These are phyloP conservation scores for Notolabrus celidotus DNA, from an alignment of 2,797 vertebrate species.

Conservation along the genomic window DNA sequence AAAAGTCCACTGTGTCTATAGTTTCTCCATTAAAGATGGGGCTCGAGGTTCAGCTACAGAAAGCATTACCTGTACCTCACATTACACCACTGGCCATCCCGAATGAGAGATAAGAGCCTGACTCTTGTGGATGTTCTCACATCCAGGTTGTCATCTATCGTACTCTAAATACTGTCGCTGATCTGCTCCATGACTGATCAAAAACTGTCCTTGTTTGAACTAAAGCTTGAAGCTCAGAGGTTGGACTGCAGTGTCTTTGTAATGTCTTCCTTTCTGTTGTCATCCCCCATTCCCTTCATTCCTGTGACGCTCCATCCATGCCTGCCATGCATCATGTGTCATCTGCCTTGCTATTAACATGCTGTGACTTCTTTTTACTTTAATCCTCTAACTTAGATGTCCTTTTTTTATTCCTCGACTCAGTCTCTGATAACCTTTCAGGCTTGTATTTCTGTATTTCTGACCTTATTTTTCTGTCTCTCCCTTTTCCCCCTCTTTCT, in stretches of 20 bases:
- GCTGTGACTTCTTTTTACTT: constrained; percentile 75
- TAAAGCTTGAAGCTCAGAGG: constrained; percentile 43
- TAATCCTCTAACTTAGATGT: constrained; percentile 82
- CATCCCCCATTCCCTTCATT: constrained; percentile 37
- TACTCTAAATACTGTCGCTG: constrained; percentile 22
- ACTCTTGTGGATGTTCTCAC: constrained; percentile 35
- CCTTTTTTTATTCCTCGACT: constrained; percentile 73
- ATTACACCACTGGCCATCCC: constrained; percentile 66
- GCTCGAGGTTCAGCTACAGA: constrained; percentile 1
- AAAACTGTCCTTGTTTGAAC: constrained; percentile 11
- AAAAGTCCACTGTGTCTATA: not conserved
- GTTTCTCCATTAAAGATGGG: constrained; percentile 12
- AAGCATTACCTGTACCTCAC: not conserved
- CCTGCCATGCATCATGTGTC: constrained; percentile 81
- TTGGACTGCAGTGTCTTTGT: constrained; percentile 36
- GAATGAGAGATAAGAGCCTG: constrained; percentile 32
- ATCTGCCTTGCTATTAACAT: constrained; percentile 84
- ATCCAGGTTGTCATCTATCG: constrained; percentile 39
- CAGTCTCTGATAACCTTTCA: constrained; percentile 87
- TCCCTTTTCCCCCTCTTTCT: constrained; percentile 81
- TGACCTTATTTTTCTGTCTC: constrained; percentile 94
- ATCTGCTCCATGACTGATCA: constrained; percentile 32
- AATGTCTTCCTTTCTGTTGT: constrained; percentile 40
- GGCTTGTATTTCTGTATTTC: constrained; percentile 93
- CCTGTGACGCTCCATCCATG: constrained; percentile 46